Percentiles rank a stretch among this genome's conserved stretches.
phyloP scores from a whole-genome alignment of 2,888 invertebrate genomes.

The Morpho achilles region DNA sequence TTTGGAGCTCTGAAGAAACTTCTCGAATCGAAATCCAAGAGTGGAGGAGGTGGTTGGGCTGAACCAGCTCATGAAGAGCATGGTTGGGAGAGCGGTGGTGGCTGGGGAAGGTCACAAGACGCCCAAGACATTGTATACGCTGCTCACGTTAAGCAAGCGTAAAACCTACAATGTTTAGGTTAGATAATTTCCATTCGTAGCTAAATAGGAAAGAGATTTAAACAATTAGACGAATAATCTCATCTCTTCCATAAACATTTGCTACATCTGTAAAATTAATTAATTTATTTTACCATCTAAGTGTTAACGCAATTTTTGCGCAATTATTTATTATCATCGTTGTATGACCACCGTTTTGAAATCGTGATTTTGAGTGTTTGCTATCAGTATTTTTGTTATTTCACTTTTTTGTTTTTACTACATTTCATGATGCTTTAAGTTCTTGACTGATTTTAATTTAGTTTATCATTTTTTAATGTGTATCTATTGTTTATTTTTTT shows the following conservation, averaged over 20 bases:
- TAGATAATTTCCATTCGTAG: conserved; percentile 14
- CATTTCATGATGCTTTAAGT: conserved; percentile 30
- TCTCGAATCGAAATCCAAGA: conserved; percentile 84
- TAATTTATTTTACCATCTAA: conserved; percentile 32
- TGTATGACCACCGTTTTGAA: conserved; percentile 46
- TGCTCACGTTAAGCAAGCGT: conserved; percentile 75
- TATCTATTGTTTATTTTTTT: conserved; percentile 14
- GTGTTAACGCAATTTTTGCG: conserved; percentile 1
- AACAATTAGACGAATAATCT: background rate
- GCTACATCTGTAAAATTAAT: conserved; percentile 21
- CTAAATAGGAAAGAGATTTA: background rate
- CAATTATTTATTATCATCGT: conserved; percentile 32
- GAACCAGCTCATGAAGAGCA: conserved; percentile 81
- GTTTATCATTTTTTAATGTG: conserved; percentile 16
- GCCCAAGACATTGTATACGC: conserved; percentile 85
- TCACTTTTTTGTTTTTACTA: conserved; percentile 31
- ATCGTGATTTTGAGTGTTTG: conserved; percentile 32
- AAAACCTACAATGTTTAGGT: conserved; percentile 28
- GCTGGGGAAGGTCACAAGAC: conserved; percentile 83
- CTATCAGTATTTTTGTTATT: conserved; percentile 36
- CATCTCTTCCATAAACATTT: background rate
- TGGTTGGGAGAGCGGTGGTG: conserved; percentile 73
- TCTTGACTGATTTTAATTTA: conserved; percentile 43
- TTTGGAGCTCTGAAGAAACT: conserved; percentile 84
- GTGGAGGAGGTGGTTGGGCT: conserved; percentile 79